These are phyloP conservation scores for Abrostola triplasia DNA, from an alignment of 2,888 invertebrate species.

Conservation along the genomic window DNA sequence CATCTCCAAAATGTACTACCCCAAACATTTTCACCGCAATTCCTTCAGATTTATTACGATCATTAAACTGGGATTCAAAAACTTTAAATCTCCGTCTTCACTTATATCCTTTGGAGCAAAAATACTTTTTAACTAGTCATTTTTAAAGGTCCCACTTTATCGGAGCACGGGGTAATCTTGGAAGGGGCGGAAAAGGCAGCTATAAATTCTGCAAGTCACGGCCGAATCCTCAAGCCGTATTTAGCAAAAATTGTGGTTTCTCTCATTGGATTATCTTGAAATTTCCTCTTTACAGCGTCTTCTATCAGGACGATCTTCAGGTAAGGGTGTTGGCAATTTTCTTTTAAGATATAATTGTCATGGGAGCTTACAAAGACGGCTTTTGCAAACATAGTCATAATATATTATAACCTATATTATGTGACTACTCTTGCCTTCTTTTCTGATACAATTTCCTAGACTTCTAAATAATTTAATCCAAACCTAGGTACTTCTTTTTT, in stretches of 20 bases:
- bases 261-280: slow-evolving; percentile 37
- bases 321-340: slow-evolving; percentile 16
- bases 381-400: too few relatives aligned
- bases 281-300: slow-evolving; percentile 5
- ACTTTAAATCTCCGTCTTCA: slow-evolving; percentile 43
- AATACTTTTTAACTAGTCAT: slow-evolving; percentile 49
- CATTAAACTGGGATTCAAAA: slow-evolving; percentile 46
- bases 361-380: too few relatives aligned
- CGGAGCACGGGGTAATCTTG: slow-evolving; percentile 54
- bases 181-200: slow-evolving; percentile 57
- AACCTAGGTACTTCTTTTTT: too few relatives aligned
- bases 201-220: slow-evolving; percentile 60
- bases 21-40: not conserved
- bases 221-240: slow-evolving; percentile 27
- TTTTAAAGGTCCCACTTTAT: slow-evolving; percentile 52
- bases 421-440: too few relatives aligned
- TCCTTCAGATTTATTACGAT: slow-evolving; percentile 46
- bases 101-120: slow-evolving; percentile 24
- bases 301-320: slow-evolving; percentile 9
- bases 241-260: slow-evolving; percentile 22
- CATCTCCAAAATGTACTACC: not conserved
- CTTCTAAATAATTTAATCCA: too few relatives aligned
- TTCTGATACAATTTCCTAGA: too few relatives aligned
- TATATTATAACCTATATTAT: too few relatives aligned
- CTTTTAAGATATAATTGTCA: slow-evolving; percentile 5